These are phyloP conservation scores for Serripes groenlandicus DNA, from an alignment of 2,888 invertebrate species.

Conservation along the genomic window DNA sequence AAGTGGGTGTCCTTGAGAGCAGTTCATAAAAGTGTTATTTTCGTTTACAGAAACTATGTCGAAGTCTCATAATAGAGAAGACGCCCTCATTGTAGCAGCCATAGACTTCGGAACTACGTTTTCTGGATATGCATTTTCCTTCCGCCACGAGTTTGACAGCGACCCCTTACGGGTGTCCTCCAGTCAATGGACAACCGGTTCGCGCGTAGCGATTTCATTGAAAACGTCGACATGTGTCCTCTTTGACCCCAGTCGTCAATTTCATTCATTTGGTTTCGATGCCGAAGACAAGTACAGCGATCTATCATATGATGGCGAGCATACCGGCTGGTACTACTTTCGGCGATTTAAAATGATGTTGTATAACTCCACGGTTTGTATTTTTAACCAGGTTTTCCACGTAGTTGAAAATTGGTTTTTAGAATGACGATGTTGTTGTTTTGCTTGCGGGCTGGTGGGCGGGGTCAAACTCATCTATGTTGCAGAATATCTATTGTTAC, in stretches of 20 bases:
- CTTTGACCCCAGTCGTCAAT: conserved; percentile 34
- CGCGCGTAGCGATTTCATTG: conserved; percentile 34
- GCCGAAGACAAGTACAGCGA: conserved; percentile 54
- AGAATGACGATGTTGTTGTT: no score
- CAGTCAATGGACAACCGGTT: conserved; percentile 44
- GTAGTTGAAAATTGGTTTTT: no score
- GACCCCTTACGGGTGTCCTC: conserved; percentile 42
- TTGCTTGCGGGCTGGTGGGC: no score
- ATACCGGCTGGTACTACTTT: conserved; percentile 52
- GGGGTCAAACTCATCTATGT: no score
- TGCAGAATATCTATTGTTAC: no score
- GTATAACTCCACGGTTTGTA: conserved; percentile 32
- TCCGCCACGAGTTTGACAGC: conserved; percentile 42
- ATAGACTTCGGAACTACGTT: conserved; percentile 61
- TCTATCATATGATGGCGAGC: conserved; percentile 28
- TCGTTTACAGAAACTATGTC: background rate
- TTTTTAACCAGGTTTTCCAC: no score
- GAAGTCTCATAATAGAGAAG: background rate
- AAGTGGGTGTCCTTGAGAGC: no score
- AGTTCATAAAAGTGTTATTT: no score
- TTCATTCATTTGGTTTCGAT: conserved; percentile 57
- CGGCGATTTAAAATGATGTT: conserved; percentile 55
- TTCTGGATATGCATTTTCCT: conserved; percentile 56
- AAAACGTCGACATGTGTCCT: conserved; percentile 55
- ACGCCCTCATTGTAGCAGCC: conserved; percentile 34